phyloP scores from a whole-genome alignment of 2,888 invertebrate species.

The Drosophila austrosaltans region DNA sequence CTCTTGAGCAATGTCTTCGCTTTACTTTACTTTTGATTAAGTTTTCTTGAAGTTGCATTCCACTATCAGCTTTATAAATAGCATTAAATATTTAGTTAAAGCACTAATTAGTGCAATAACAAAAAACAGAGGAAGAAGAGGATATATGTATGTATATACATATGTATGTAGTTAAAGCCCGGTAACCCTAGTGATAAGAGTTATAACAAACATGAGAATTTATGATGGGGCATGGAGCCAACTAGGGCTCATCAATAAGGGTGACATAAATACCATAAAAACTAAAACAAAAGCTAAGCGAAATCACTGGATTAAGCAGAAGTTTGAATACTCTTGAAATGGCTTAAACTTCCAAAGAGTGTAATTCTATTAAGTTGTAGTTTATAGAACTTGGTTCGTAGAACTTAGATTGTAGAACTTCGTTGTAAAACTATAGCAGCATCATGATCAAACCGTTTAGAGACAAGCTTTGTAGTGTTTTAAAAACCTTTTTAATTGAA shows the following conservation, averaged over 20 bases:
- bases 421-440: too few species aligned
- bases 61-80: slow-evolving; percentile 42
- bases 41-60: slow-evolving; percentile 41
- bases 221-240: slow-evolving; percentile 56
- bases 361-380: too few species aligned
- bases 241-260: slow-evolving; percentile 63
- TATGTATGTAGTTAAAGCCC: slow-evolving; percentile 18
- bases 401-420: neutral
- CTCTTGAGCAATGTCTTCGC: slow-evolving; percentile 32
- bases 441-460: too few species aligned
- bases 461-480: too few species aligned
- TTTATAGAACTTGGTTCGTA: neutral
- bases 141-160: slow-evolving; percentile 25
- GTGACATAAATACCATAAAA: slow-evolving; percentile 67
- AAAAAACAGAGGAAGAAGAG: slow-evolving; percentile 50
- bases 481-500: too few species aligned
- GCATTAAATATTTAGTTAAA: slow-evolving; percentile 62
- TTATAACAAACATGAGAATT: slow-evolving; percentile 65
- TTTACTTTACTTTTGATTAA: slow-evolving; percentile 48
- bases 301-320: slow-evolving; percentile 24
- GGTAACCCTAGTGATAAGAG: slow-evolving; percentile 61
- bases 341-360: too few species aligned
- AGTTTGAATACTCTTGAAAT: neutral
- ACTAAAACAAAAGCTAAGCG: slow-evolving; percentile 57
- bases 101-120: slow-evolving; percentile 57